Conservation (phyloP, 2,113 vertebrate genomes). For the Pangasianodon gigas region DNA sequence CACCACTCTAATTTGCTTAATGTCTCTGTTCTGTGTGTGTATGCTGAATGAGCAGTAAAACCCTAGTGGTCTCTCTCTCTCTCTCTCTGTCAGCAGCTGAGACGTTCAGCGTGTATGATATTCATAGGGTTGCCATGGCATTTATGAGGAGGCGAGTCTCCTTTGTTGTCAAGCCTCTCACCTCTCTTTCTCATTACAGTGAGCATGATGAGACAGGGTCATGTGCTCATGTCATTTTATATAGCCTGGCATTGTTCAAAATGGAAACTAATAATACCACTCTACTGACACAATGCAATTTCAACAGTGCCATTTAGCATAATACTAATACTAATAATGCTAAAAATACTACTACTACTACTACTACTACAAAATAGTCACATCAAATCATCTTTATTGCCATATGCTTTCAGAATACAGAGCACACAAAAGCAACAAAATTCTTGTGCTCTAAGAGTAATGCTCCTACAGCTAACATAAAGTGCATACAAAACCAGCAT, state of each 20-base stretch:
- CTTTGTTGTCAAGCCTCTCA: conserved; percentile 51
- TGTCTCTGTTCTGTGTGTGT: conserved; percentile 27
- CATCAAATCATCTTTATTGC: neutral
- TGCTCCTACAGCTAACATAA: neutral
- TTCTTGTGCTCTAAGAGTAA: neutral
- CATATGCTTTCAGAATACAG: neutral
- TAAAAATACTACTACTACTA: neutral
- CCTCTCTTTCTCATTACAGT: conserved; percentile 21
- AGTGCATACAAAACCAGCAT: neutral
- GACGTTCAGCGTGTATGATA: conserved; percentile 14
- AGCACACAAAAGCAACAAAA: neutral
- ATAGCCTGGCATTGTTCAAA: neutral
- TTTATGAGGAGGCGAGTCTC: conserved; percentile 32
- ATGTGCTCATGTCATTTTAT: conserved; percentile 4
- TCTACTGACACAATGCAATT: neutral
- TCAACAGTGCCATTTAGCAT: neutral
- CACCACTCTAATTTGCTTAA: conserved; percentile 44
- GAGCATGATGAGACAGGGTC: conserved; percentile 18
- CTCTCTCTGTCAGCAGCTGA: neutral
- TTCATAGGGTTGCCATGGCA: conserved; percentile 46
- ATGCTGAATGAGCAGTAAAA: conserved; percentile 29
- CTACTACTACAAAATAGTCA: neutral
- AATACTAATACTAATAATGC: conserved; percentile 3
- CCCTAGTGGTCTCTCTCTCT: conserved; percentile 32
- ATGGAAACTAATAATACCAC: neutral